Evolutionary conservation across 1,140 invertebrate species (phyloP), one percentile per base, ranked within the genome.

Genomic region (Neuroterus valhalla): DNA sequence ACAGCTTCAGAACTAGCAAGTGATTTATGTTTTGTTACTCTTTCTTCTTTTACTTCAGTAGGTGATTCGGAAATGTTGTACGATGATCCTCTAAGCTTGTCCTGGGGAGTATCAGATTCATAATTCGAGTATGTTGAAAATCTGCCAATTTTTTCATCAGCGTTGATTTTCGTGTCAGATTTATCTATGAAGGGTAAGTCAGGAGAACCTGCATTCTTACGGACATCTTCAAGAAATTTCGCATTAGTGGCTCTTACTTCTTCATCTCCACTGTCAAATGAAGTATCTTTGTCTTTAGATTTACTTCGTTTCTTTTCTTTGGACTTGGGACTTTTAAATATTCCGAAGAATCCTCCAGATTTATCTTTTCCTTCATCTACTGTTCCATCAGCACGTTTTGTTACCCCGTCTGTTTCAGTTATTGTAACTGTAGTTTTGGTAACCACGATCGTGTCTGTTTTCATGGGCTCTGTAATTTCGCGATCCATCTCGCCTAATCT

Each of bases 211-310:
- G 78, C 68, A 50, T 71, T 71, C 68, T 71, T 31, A 67, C 72
- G 43, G 23, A 82, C 81, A 6, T 86, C 84, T 8, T 84, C 75
- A 23, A 82, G 46, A 44, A 86, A 80, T 69, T 78, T 79, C 0
- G 82, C 70, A 11, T 81, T 87, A 17, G 70, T 67, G 14, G 77
- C 75, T 77, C 82, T 79, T 12, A 78, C 38, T 68, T 89, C 86
- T 70, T 89, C 87, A 66, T 89, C 86, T 3, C 82, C 85, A 31
- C 87, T 88, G 5, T 88, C 86, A 26, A 85, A 81, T 0, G 86
- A 88, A 3, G 76, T 15, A 8, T 88, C 86, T 44, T 78, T 83
- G 44, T 89, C 86, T 68, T 79, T 87, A 0, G 86, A 86, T 12
- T 76, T 80, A 23, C 85, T 87, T 62, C 85, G 81, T 70, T 82